A percentile compares a stretch with the other conserved stretches of the same genome.
Evolutionary conservation across 2,888 invertebrate genomes (phyloP).

Genomic region (Halictus ligatus): DNA sequence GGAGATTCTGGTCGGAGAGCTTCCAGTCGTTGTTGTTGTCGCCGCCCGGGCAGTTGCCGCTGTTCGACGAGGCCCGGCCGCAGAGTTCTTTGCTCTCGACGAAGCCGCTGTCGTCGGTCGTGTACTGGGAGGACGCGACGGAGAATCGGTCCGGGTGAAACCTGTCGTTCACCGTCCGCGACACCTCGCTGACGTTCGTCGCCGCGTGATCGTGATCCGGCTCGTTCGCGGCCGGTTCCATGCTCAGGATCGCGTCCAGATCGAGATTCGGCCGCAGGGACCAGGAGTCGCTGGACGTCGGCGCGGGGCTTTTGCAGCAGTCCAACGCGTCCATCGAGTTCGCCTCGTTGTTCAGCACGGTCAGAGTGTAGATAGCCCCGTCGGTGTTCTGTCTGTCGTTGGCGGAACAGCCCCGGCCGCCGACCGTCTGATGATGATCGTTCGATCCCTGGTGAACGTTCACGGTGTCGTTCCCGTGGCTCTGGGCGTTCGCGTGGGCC

Average conservation of each 20-base stretch:
- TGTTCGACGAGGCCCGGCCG: slow-evolving; percentile 58
- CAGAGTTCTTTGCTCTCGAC: slow-evolving; percentile 88
- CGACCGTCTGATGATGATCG: slow-evolving; percentile 75
- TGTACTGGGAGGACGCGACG: slow-evolving; percentile 84
- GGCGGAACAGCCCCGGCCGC: slow-evolving; percentile 61
- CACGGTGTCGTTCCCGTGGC: slow-evolving; percentile 85
- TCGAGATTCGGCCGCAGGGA: slow-evolving; percentile 89
- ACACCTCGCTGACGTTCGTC: slow-evolving; percentile 87
- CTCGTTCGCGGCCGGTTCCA: slow-evolving; percentile 85
- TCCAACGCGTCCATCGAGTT: slow-evolving; percentile 83
- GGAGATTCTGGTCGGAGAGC: slow-evolving; percentile 89
- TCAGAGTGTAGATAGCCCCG: slow-evolving; percentile 92
- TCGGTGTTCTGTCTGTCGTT: slow-evolving; percentile 85
- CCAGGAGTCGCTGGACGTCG: slow-evolving; percentile 87
- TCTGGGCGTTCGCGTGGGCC: slow-evolving; percentile 85
- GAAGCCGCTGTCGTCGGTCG: slow-evolving; percentile 92
- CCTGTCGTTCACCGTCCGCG: slow-evolving; percentile 79
- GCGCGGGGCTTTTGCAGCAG: slow-evolving; percentile 84
- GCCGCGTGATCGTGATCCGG: slow-evolving; percentile 86
- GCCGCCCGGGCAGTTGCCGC: slow-evolving; percentile 74
- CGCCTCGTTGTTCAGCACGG: slow-evolving; percentile 92
- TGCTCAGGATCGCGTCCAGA: slow-evolving; percentile 92
- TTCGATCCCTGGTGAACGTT: slow-evolving; percentile 82
- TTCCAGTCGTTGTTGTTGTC: slow-evolving; percentile 94
- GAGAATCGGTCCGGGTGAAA: slow-evolving; percentile 74